Evolutionary conservation across 2,797 vertebrate genomes (phyloP).

Genomic region (Tragopan temminckii): DNA sequence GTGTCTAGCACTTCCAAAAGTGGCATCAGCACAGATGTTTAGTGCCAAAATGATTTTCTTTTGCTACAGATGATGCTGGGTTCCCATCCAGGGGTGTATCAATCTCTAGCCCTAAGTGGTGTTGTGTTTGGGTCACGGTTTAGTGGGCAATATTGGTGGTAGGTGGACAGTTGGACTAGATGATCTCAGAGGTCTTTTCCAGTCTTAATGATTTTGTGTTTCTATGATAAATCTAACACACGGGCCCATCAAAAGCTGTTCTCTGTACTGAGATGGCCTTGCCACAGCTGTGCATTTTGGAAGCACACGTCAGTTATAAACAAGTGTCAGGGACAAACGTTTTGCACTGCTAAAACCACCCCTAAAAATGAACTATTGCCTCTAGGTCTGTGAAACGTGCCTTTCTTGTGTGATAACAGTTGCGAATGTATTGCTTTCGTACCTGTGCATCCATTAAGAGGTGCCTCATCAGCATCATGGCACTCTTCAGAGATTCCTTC

Average conservation of each 20-base stretch:
- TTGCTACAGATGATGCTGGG: background rate
- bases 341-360: background rate
- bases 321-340: background rate
- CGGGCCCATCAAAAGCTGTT: background rate
- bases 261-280: background rate
- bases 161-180: too few species aligned
- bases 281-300: background rate
- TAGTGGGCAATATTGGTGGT: too few species aligned
- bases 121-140: too few species aligned
- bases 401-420: background rate
- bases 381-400: background rate
- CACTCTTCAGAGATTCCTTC: slow-evolving; percentile 89
- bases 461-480: slow-evolving; percentile 93
- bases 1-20: slow-evolving; percentile 23
- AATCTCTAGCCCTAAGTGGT: slow-evolving; percentile 2
- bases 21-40: slow-evolving; percentile 44
- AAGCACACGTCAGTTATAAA: background rate
- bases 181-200: too few species aligned
- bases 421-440: slow-evolving; percentile 9
- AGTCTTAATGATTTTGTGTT: too few species aligned
- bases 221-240: background rate
- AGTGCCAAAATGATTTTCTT: slow-evolving; percentile 56
- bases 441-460: slow-evolving; percentile 95
- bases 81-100: background rate
- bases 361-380: fast-evolving